These are phyloP conservation scores for Eonycteris spelaea DNA, from an alignment of 2,113 vertebrate genomes.

Conservation along the genomic window DNA sequence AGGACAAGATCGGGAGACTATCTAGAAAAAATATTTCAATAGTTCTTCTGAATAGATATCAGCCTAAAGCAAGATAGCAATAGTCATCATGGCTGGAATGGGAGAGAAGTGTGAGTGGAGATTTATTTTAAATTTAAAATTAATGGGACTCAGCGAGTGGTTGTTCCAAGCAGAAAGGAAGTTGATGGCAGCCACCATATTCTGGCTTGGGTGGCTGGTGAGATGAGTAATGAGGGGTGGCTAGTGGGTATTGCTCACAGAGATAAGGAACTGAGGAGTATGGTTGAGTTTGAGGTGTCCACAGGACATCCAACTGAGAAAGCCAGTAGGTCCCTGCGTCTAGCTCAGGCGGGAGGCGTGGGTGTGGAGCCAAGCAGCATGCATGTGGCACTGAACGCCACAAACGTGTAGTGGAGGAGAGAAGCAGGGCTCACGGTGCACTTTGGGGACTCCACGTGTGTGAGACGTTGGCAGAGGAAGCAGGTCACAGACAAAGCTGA, in stretches of 20 bases:
- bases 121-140: background rate
- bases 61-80: background rate
- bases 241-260: background rate
- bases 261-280: background rate
- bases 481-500: background rate
- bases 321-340: background rate
- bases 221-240: background rate
- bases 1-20: accelerated
- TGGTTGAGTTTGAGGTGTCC: background rate
- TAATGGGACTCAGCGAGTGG: background rate
- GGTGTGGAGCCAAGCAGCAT: background rate
- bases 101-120: background rate
- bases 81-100: background rate
- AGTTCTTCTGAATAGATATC: background rate
- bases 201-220: too few species aligned
- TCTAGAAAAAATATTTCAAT: background rate
- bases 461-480: background rate
- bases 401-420: background rate
- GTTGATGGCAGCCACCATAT: background rate
- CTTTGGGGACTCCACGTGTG: background rate
- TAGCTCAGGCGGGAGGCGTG: background rate
- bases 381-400: accelerated
- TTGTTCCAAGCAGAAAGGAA: background rate
- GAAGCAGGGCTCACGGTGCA: background rate
- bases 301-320: background rate